phyloP scores from a whole-genome alignment of 1,140 invertebrate genomes.

The Drosophila pectinifera region DNA sequence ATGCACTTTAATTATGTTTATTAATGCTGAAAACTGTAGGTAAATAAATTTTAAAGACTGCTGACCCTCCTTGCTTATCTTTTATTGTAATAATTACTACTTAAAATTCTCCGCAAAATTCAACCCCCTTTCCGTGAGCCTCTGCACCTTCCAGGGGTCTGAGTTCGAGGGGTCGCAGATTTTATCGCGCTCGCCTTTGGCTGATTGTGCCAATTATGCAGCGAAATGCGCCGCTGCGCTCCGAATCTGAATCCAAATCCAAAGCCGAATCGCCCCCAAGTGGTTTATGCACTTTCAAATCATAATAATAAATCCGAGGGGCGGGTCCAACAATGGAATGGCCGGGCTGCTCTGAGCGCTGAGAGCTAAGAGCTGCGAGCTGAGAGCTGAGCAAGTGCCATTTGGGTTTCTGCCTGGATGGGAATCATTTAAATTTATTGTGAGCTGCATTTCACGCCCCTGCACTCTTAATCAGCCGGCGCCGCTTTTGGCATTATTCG shows the following conservation, averaged over 20 bases:
- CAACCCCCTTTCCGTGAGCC: neutral
- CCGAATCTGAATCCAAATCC: conserved; percentile 16
- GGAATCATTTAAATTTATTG: conserved; percentile 81
- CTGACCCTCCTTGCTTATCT: no score
- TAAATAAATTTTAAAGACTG: no score
- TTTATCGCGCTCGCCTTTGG: conserved; percentile 73
- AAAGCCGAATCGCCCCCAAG: conserved; percentile 71
- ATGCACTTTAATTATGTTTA: no score
- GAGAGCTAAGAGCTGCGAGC: conserved; percentile 1
- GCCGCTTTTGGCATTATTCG: conserved; percentile 57
- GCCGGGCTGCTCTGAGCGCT: conserved; percentile 1
- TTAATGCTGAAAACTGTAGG: no score
- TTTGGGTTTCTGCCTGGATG: conserved; percentile 75
- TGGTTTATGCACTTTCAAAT: conserved; percentile 82
- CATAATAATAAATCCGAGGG: conserved; percentile 81
- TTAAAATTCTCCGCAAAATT: conserved; percentile 1
- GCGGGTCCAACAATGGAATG: conserved; percentile 39
- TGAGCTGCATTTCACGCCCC: conserved; percentile 76
- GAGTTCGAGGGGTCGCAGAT: conserved; percentile 41
- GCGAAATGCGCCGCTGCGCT: conserved; percentile 64
- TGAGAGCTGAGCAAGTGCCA: conserved; percentile 64
- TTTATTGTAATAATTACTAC: no score
- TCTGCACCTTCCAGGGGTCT: conserved; percentile 17
- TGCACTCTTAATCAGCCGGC: conserved; percentile 78
- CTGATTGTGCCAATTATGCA: conserved; percentile 82